Evolutionary conservation across 2,888 invertebrate species (phyloP).

Genomic region (Machimus atricapillus): DNA sequence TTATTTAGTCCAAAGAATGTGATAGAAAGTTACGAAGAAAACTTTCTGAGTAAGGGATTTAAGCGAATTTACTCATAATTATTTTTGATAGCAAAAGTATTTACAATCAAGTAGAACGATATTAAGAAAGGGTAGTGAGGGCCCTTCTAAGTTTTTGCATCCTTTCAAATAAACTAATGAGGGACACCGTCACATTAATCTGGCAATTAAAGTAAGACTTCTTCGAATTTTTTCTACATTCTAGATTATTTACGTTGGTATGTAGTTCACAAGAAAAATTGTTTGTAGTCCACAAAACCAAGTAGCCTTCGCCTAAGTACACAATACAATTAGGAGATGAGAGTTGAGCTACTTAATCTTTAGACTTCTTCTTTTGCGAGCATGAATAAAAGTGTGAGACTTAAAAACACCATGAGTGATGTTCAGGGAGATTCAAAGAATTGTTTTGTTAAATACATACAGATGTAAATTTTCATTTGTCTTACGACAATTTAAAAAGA

Average conservation of each 20-base stretch:
- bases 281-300: not conserved
- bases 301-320: not conserved
- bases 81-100: not conserved
- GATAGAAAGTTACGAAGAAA: not conserved
- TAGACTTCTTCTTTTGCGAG: not conserved
- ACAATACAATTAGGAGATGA: not conserved
- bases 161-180: not conserved
- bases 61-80: not conserved
- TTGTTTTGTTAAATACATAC: not conserved
- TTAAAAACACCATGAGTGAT: not conserved
- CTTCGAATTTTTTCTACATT: not conserved
- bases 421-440: not conserved
- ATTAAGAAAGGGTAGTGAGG: not conserved
- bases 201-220: too few species aligned
- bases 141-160: not conserved
- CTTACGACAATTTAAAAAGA: not conserved
- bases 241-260: not conserved
- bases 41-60: not conserved
- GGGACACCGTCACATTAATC: too few species aligned
- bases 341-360: not conserved
- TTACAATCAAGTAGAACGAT: not conserved
- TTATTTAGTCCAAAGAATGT: not conserved
- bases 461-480: not conserved
- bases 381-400: not conserved
- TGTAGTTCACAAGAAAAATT: not conserved